phyloP scores from a whole-genome alignment of 2,888 invertebrate species.

The Caenorhabditis parvicauda region DNA sequence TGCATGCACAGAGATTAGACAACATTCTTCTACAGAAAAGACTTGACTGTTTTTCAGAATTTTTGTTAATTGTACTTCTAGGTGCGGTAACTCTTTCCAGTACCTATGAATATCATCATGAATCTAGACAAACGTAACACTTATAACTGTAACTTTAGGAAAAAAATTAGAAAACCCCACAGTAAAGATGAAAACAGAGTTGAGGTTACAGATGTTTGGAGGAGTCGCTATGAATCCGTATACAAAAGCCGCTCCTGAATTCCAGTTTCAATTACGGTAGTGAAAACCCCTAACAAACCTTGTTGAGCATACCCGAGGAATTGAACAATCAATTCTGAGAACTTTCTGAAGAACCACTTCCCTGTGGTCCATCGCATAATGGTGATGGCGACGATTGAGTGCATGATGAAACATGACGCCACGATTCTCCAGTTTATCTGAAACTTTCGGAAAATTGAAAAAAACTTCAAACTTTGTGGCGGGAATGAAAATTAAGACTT shows the following conservation, averaged over 20 bases:
- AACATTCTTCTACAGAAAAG: too few species aligned
- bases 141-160: background rate
- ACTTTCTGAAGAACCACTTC: constrained; percentile 28
- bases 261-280: background rate
- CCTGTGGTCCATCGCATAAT: constrained; percentile 69
- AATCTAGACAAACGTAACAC: too few species aligned
- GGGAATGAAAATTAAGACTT: too few species aligned
- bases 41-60: too few species aligned
- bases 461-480: too few species aligned
- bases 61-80: too few species aligned
- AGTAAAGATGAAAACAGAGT: constrained; percentile 78
- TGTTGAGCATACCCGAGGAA: constrained; percentile 79
- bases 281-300: too few species aligned
- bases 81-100: too few species aligned
- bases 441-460: constrained; percentile 2
- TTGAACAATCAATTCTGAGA: constrained; percentile 65
- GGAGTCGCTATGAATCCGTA: constrained; percentile 69
- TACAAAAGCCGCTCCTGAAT: constrained; percentile 73
- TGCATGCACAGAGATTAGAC: too few species aligned
- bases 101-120: too few species aligned
- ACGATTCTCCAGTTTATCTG: constrained; percentile 74
- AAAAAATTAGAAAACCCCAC: constrained; percentile 61
- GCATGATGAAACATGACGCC: constrained; percentile 77
- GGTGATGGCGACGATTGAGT: constrained; percentile 80
- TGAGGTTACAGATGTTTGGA: constrained; percentile 57